Base-by-base conservation (phyloP, 2,888 invertebrate species). In the Clitarchus hookeri region DNA sequence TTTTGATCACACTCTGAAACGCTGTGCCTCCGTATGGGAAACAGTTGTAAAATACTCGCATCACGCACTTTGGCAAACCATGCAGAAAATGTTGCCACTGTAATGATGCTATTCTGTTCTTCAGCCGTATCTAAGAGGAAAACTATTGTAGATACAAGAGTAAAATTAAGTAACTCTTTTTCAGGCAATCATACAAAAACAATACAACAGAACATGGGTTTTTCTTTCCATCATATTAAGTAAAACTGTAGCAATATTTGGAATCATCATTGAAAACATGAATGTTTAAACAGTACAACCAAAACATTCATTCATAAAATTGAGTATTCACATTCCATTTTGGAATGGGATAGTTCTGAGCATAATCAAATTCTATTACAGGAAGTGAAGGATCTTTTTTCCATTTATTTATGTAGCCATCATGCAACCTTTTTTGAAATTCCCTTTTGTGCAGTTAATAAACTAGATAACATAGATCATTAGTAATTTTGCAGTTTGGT, bases 301-400 rank as follows among this genome's bases (percentile, higher is more conserved):
- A 82, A 36, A 82, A 82, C 44, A 82, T 27, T 27, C 82, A 6
- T 82, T 82, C 26, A 27, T 82, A 82, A 82, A 44, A 36, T 19
- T 82, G 9, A 13, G 44, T 82, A 44, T 82, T 82, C 23, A 82
- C 27, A 44, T 82, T 82, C 12, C 1, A 23, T 82, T 82, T 82
- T 36, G 82, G 82, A 82, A 82, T 82, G 27, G 82, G 36, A 82
- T 36, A 82, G 82, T 82, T 82, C 44, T 82, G 82, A 36, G 82
- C 44, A 27, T 82, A 82, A 82, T 82, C 82, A 82, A 27, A 82
- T 19, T 82, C 82, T 44, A 82, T 19, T 44, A 44, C 36, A 82
- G 26, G 82, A 82, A 25, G 44, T 44, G 82, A 36, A 36, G 19
- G 23, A 27, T 82, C 82, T 82, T 27, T 9, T 82, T 36, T 80